Base-by-base conservation (phyloP, 53 echinoderm and acorn worm genomes). In the Arbacia lixula region DNA sequence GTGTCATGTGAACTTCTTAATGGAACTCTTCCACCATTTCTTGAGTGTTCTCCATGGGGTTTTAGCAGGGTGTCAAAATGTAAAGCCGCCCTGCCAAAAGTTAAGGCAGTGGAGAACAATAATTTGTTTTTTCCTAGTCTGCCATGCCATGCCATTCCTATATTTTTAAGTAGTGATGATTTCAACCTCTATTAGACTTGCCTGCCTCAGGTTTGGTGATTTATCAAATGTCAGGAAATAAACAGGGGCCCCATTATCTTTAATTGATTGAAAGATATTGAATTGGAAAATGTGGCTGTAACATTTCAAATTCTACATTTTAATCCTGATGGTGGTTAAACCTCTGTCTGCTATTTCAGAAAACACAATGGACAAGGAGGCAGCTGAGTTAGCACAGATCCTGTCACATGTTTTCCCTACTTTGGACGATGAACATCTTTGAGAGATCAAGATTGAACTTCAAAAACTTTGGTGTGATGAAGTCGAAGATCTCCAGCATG, bases 291-390 rank as follows among this genome's bases (percentile, higher is more conserved):
- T 62, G 63, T 55, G 17, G 56, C 17, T 77, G 28, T 77, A 34
- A 55, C 77, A 17, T 51, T 54, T 0, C 22, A 76, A 51, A 12
- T 24, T 8, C 19, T 76, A 53, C 32, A 79, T 58, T 79, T 79
- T 79, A 79, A 79, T 79, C 60, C 79, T 35, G 57, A 79, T 58
- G 28, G 28, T 46, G 46, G n/a, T 49, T 69, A 72, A 43, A 39
- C 72, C 42, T 72, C 72, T 62, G 36, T 79, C 60, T 79, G 79
- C 60, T 79, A 22, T 79, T 79, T 58, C 79, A 79, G 79, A 79
- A 79, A 79, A 60, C 79, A 60, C 1, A 79, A 79, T 79, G 79
- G 79, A 57, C 79, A 79, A 41, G 72, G 72, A 79, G 79, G 79
- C 57, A 58, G 60, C 61, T 14, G 79, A 79, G 61, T 79, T 79